Evolutionary conservation across 2,797 vertebrate species (phyloP).

Genomic region (Platalea minor): DNA sequence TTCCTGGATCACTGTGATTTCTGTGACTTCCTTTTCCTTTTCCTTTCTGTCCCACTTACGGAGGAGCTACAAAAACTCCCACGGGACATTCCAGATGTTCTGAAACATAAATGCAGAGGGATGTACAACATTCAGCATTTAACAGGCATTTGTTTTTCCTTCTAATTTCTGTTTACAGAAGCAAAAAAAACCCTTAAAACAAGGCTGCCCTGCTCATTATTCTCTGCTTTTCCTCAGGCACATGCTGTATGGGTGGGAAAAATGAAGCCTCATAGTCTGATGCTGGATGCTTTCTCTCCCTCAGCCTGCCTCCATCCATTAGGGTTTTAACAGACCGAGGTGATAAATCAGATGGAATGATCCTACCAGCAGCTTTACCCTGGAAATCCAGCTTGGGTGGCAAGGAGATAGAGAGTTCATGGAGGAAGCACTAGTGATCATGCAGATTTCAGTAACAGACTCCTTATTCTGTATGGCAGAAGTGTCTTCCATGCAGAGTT

Average conservation of each 20-base stretch:
- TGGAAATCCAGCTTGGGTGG: not conserved
- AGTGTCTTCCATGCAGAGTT: not conserved
- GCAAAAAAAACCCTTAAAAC: not conserved
- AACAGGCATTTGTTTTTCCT: not conserved
- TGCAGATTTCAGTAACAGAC: not conserved
- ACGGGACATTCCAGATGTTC: not conserved
- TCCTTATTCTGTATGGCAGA: not conserved
- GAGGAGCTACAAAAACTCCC: not conserved
- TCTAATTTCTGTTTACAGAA: conserved; percentile 3
- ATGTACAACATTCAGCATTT: not conserved
- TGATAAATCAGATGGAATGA: not conserved
- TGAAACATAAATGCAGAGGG: not conserved
- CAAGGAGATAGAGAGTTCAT: not conserved
- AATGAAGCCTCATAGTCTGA: not conserved
- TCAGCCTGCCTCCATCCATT: not conserved
- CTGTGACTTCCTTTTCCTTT: not conserved
- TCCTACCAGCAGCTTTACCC: not conserved
- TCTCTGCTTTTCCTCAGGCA: not conserved
- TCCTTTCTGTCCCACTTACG: not conserved
- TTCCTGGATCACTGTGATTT: not conserved
- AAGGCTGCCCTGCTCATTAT: not conserved
- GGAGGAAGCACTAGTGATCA: not conserved
- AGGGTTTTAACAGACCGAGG: not conserved
- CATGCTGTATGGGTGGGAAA: not conserved
- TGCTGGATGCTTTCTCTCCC: not conserved